Evolutionary conservation across 2,797 vertebrate genomes (phyloP), one percentile per base, ranked within the genome.

Genomic region (Syndactyla subalaris): DNA sequence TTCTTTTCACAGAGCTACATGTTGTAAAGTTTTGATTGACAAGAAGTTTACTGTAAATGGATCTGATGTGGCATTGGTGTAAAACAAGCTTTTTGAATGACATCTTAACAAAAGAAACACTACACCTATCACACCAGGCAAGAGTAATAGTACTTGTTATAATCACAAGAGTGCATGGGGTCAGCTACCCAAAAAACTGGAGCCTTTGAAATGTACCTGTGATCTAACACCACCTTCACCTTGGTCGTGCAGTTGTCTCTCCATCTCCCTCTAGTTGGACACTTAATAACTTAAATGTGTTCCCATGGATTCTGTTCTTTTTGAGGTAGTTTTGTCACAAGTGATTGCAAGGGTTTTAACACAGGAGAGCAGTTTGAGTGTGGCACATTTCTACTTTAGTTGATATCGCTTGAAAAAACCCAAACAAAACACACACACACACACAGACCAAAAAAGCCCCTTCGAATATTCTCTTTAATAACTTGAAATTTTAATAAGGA

Each of bases 401-500:
- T 98, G 97, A 86, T 95, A 85, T 93, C 88, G 95, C 84, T 78
- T 95, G 93, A n/a, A 57, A 41, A 39, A 39, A 9, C 27, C 10
- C 48, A 49, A 49, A 49, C 48, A 49, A 48, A 48, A 24, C 4
- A 48, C 45, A 45, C 45, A 48, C 46, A 48, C 10, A 48, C 49
- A 29, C 49, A 51, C 15, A 51, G 12, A 24, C 15, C 5, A 79
- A 97, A 93, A 96, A 95, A 77, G 1, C 3, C 14, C 23, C 27
- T 78, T 77, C n/a, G 43, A 90, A 95, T 97, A 97, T 97, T 98
- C 89, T 92, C 92, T 98, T 98, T 98, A 98, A 97, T 98, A 98
- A 96, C 93, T 91, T 98, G 96, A 97, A 98, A 98, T 97, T 98
- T 98, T 98, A 98, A 98, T 98, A 98, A 98, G 97, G 95, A 96